A percentile compares a stretch with the other conserved stretches of the same genome.
Evolutionary conservation across 2,797 vertebrate genomes (phyloP).

Genomic region (Aselliscus stoliczkanus): DNA sequence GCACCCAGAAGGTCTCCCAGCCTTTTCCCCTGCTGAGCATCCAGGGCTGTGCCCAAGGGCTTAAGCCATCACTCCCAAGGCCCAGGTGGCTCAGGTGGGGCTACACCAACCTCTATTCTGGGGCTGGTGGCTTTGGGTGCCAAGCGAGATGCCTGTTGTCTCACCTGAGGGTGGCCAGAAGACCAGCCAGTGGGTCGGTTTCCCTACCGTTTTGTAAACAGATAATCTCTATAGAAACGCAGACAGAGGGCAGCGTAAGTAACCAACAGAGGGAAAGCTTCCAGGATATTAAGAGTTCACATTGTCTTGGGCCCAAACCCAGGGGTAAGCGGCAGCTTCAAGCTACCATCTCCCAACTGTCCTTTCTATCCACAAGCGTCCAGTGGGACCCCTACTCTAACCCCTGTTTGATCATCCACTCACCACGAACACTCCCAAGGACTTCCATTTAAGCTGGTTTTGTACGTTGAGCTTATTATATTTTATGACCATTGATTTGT

Average conservation of each 20-base stretch:
- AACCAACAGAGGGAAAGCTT: background rate
- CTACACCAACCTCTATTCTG: background rate
- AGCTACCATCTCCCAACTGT: fast-evolving
- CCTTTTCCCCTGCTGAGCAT: background rate
- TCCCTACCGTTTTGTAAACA: background rate
- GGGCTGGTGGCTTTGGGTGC: background rate
- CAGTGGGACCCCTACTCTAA: background rate
- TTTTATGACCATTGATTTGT: background rate
- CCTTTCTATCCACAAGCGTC: no score
- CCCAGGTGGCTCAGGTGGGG: fast-evolving
- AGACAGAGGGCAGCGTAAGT: background rate
- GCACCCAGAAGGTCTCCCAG: background rate
- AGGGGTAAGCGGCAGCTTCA: fast-evolving
- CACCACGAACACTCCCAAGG: background rate
- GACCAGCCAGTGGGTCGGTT: fast-evolving
- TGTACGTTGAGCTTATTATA: background rate
- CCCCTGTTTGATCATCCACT: no score
- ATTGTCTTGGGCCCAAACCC: no score
- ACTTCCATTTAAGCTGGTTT: background rate
- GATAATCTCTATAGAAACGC: background rate
- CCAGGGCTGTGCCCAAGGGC: background rate
- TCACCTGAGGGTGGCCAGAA: background rate
- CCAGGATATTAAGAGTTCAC: background rate
- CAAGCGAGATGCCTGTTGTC: background rate
- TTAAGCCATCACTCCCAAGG: background rate